A percentile compares a stretch with the other conserved stretches of the same genome.
These are phyloP conservation scores for Habrosyne pyritoides DNA, from an alignment of 2,888 invertebrate species.

Conservation along the genomic window DNA sequence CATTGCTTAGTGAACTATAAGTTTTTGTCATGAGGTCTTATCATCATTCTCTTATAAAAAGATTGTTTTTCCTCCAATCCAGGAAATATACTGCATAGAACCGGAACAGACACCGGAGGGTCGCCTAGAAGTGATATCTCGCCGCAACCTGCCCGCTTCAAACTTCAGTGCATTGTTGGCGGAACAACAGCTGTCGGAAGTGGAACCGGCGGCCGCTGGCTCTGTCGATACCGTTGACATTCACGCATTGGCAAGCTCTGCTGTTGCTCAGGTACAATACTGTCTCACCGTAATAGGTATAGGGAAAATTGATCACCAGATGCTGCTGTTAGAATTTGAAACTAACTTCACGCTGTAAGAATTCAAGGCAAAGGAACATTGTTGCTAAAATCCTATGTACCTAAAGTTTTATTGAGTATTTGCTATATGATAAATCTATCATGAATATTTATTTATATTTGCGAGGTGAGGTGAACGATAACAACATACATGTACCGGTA, in stretches of 20 bases:
- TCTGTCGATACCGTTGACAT: constrained; percentile 29
- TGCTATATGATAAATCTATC: neutral
- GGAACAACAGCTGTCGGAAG: constrained; percentile 58
- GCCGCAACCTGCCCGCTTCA: constrained; percentile 55
- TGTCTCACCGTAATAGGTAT: too few relatives aligned
- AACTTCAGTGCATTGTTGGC: constrained; percentile 72
- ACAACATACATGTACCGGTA: neutral
- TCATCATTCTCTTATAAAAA: neutral
- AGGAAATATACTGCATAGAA: constrained; percentile 75
- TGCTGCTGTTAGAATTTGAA: too few relatives aligned
- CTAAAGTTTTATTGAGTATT: too few relatives aligned
- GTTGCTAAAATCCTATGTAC: too few relatives aligned
- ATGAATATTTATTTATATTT: neutral
- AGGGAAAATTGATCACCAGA: too few relatives aligned
- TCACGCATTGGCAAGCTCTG: constrained; percentile 41
- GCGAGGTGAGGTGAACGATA: neutral
- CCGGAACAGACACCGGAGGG: constrained; percentile 50
- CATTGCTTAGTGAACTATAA: too few relatives aligned
- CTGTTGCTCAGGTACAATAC: constrained; percentile 54
- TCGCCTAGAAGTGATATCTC: constrained; percentile 60
- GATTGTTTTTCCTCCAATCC: constrained; percentile 10
- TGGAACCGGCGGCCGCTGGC: constrained; percentile 33
- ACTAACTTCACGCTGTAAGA: too few relatives aligned
- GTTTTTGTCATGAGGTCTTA: too few relatives aligned
- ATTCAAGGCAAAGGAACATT: too few relatives aligned